Percentiles rank a stretch among this genome's conserved stretches.
Conservation (phyloP, 1,140 invertebrate species). For the Polypedilum vanderplanki region DNA sequence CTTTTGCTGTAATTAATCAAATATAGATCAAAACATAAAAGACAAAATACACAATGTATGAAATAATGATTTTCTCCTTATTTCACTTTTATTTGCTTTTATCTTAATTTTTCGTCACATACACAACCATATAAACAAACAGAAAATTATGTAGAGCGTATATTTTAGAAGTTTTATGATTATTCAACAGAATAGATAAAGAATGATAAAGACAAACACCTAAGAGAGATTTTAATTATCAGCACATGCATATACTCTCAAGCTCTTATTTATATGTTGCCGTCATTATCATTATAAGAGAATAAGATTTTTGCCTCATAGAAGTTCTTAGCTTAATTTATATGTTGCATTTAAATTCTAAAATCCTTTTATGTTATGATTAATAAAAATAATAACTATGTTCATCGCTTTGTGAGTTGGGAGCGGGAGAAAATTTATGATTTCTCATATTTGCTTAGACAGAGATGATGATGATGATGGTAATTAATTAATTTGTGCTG, state of each 20-base stretch:
- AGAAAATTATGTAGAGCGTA: background rate
- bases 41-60: background rate
- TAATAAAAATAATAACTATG: no score
- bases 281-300: no score
- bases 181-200: conserved; percentile 1
- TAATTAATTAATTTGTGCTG: no score
- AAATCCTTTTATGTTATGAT: no score
- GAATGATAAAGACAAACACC: background rate
- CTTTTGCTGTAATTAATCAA: conserved; percentile 13
- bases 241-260: background rate
- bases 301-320: no score
- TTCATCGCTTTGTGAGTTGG: no score
- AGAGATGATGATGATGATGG: no score
- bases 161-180: conserved; percentile 1
- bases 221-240: background rate
- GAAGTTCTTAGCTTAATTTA: no score
- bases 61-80: background rate
- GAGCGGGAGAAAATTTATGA: no score
- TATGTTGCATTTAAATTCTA: no score
- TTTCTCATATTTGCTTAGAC: no score
- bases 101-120: conserved; percentile 25
- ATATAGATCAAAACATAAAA: background rate
- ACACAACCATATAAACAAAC: background rate
- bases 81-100: background rate
- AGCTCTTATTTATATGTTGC: background rate